Evolutionary conservation across 2,888 invertebrate genomes (phyloP).

Genomic region (Agrilus cyanescens): DNA sequence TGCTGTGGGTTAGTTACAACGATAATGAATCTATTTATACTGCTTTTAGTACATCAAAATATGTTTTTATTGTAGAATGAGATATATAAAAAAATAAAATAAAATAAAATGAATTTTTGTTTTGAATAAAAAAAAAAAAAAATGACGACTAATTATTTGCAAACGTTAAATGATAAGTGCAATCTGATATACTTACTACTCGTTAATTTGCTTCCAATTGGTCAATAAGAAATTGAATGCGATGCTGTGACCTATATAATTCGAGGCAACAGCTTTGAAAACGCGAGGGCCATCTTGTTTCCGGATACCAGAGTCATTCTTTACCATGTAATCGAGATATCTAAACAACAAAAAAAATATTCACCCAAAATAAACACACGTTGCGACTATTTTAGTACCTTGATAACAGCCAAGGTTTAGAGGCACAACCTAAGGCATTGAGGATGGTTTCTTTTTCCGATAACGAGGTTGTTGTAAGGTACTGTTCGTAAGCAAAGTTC

Average conservation of each 20-base stretch:
- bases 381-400: slow-evolving; percentile 30
- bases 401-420: slow-evolving; percentile 42
- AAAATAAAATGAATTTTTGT: no score
- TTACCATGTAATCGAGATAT: slow-evolving; percentile 23
- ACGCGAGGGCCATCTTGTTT: slow-evolving; percentile 50
- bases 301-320: slow-evolving; percentile 40
- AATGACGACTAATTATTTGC: no score
- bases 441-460: slow-evolving; percentile 51
- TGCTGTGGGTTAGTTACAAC: no score
- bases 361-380: not conserved
- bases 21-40: no score
- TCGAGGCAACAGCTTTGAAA: slow-evolving; percentile 45
- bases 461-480: slow-evolving; percentile 38
- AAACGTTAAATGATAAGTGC: no score
- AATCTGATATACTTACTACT: slow-evolving; percentile 30
- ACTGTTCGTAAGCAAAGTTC: slow-evolving; percentile 50
- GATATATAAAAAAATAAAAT: slow-evolving; percentile 1
- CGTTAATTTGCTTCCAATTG: slow-evolving; percentile 36
- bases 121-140: no score
- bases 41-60: no score
- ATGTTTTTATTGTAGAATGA: slow-evolving; percentile 2
- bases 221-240: slow-evolving; percentile 47
- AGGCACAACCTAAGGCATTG: slow-evolving; percentile 42
- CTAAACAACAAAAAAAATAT: slow-evolving; percentile 16
- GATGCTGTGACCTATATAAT: slow-evolving; percentile 45